A percentile compares a stretch with the other conserved stretches of the same genome.
These are phyloP conservation scores for Nephotettix cincticeps DNA, from an alignment of 1,140 invertebrate genomes.

Conservation along the genomic window DNA sequence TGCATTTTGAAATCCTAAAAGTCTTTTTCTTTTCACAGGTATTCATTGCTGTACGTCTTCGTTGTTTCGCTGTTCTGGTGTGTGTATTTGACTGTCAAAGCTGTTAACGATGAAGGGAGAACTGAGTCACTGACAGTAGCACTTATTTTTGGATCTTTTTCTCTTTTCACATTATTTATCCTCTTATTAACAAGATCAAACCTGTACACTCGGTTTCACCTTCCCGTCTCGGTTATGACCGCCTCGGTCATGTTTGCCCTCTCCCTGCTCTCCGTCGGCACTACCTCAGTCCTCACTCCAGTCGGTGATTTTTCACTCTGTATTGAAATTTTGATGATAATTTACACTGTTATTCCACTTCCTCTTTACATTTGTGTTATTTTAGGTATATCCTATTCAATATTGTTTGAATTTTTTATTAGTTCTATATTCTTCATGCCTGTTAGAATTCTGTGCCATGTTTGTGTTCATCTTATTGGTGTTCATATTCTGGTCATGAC, in stretches of 20 bases:
- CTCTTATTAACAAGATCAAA: slow-evolving; percentile 66
- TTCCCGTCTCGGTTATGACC: slow-evolving; percentile 58
- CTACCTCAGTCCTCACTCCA: slow-evolving; percentile 55
- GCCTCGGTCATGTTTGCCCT: slow-evolving; percentile 63
- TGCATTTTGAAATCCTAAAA: too few species aligned
- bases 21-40: slow-evolving; percentile 55
- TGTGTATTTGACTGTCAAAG: slow-evolving; percentile 50
- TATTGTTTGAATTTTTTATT: slow-evolving; percentile 68
- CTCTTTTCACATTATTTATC: slow-evolving; percentile 53
- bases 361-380: slow-evolving; percentile 80
- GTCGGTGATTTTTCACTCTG: slow-evolving; percentile 83
- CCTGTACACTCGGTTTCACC: slow-evolving; percentile 63
- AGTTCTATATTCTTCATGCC: slow-evolving; percentile 48
- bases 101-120: slow-evolving; percentile 17
- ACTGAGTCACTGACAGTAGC: slow-evolving; percentile 33
- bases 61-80: slow-evolving; percentile 58
- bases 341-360: slow-evolving; percentile 92
- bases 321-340: slow-evolving; percentile 82
- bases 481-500: slow-evolving; percentile 93
- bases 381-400: slow-evolving; percentile 76
- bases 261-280: slow-evolving; percentile 54
- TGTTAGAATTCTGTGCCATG: slow-evolving; percentile 77
- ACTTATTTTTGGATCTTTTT: slow-evolving; percentile 35
- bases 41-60: slow-evolving; percentile 59
- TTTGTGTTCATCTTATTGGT: slow-evolving; percentile 90